Base-by-base conservation (phyloP, 1,140 invertebrate genomes). In the Gonatopus flavifemur region DNA sequence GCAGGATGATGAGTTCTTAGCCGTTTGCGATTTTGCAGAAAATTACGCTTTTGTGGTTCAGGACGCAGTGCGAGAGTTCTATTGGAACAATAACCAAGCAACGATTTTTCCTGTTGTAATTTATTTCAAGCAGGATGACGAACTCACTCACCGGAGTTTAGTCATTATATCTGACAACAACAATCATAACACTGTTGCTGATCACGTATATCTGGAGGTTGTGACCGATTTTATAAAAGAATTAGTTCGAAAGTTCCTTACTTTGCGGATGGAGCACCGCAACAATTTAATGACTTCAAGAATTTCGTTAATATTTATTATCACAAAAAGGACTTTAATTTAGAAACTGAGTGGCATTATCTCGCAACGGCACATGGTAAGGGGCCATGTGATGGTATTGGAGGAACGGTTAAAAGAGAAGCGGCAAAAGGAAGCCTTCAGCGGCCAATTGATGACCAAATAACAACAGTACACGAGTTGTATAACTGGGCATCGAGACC, bases 281-380 rank as follows among this genome's bases (percentile, higher is more conserved):
- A 25, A 13, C 68, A 71, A 39, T 71, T 63, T 46, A 69, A 69
- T 54, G 69, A 65, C 49, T 37, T 28, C 5, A 57, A 1, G 53
- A 58, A n/a, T n/a, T n/a, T n/a, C n/a, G n/a, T n/a, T n/a, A n/a
- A n/a, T n/a, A n/a, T n/a, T n/a, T n/a, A n/a, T 30, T 25, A 41
- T 22, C 64, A 67, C 31, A 13, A 59, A 41, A 33, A 59, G 13
- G 57, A 67, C 49, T 66, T 64, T 39, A 35, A 35, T 8, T 24
- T 71, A 8, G 30, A 44, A 13, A 64, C 57, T 6, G 62, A 67
- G 39, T 72, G 69, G 64, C 40, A 64, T 37, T 67, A 62, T 33
- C 65, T 51, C 44, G 59, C 62, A 12, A 67, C 63, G 9, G 38
- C 47, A 10, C 66, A 68, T 51, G 67, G 67, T 12, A 71, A 69